Base-by-base conservation (phyloP, 2,888 invertebrate genomes). In the Harpalus rubripes region DNA sequence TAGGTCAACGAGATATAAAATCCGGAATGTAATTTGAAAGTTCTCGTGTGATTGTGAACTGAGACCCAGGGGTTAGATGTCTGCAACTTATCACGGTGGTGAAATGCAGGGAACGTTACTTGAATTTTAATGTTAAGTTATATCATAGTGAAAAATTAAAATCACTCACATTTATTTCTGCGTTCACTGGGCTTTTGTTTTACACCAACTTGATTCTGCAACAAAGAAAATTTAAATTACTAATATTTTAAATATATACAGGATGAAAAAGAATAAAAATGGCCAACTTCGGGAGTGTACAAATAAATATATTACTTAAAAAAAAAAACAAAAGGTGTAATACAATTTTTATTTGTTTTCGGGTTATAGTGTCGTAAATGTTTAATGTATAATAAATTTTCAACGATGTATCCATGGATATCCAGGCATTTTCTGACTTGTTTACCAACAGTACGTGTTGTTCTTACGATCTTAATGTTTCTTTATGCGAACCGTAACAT, bases 1-100 rank as follows among this genome's bases (percentile, higher is more conserved):
- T 68, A 41, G 44, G 72, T 74, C 44, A 44, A 44, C 16, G 16
- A 44, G 72, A 74, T 74, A 74, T 74, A 74, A 74, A 74, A 74
- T 74, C 72, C 8, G 7, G 44, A 74, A 74, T 74, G 72, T 44
- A 74, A 74, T 74, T 74, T 44, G 8, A 44, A 41, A 44, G 44
- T 74, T 74, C 18, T 44, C 52, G 44, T 74, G 68, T 15, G 68
- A 32, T 68, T 68, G 16, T 39, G 26, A 68, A n/a, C 39, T 63
- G 10, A 15, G 32, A 39, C 72, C 44, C 18, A 74, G 18, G 18
- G 44, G 72, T 44, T 18, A 44, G 44, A 52, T 74, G 44, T 74
- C 72, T 7, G 18, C 18, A 74, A 41, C 72, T 74, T 74, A 74
- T 44, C 44, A 74, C 72, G 22, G 15, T 74, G 44, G 44, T 10